A percentile compares a stretch with the other conserved stretches of the same genome.
Evolutionary conservation across 2,888 invertebrate species (phyloP).

Genomic region (Xanthorhoe spadicearia): DNA sequence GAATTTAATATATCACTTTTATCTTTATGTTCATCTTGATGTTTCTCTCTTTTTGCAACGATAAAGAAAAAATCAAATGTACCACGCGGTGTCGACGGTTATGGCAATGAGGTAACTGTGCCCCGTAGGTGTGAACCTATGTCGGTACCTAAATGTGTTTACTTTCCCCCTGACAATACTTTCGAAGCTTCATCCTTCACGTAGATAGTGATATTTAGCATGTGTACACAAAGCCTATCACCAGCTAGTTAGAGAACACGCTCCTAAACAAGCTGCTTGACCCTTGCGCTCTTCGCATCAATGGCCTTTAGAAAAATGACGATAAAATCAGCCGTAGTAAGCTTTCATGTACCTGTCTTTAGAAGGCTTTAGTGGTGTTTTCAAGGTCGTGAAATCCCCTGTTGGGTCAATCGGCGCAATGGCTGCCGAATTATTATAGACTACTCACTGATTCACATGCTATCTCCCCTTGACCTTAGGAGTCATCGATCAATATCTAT

Average conservation of each 20-base stretch:
- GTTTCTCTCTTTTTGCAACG: conserved; percentile 86
- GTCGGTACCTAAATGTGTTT: conserved; percentile 62
- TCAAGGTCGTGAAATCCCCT: conserved; percentile 38
- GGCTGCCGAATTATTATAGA: conserved; percentile 51
- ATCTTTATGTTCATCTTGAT: conserved; percentile 79
- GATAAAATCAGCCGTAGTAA: conserved; percentile 48
- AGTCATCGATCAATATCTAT: conserved; percentile 71
- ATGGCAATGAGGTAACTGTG: conserved; percentile 94
- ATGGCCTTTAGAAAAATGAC: conserved; percentile 48
- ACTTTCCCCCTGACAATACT: conserved; percentile 53
- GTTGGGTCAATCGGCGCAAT: conserved; percentile 53
- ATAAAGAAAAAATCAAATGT: conserved; percentile 95
- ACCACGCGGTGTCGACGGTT: conserved; percentile 97
- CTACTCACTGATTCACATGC: conserved; percentile 54
- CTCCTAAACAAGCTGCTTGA: conserved; percentile 46
- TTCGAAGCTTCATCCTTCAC: conserved; percentile 61
- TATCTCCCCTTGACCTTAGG: conserved; percentile 71
- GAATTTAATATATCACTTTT: conserved; percentile 56
- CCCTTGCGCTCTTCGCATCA: conserved; percentile 46
- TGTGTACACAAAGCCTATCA: conserved; percentile 53
- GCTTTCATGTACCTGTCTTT: conserved; percentile 44
- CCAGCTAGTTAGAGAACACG: conserved; percentile 54
- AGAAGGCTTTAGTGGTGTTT: conserved; percentile 35
- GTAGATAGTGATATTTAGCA: conserved; percentile 61
- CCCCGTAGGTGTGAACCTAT: conserved; percentile 78